Base-by-base conservation (phyloP, 2,888 invertebrate species). In the Periphyllus acericola region DNA sequence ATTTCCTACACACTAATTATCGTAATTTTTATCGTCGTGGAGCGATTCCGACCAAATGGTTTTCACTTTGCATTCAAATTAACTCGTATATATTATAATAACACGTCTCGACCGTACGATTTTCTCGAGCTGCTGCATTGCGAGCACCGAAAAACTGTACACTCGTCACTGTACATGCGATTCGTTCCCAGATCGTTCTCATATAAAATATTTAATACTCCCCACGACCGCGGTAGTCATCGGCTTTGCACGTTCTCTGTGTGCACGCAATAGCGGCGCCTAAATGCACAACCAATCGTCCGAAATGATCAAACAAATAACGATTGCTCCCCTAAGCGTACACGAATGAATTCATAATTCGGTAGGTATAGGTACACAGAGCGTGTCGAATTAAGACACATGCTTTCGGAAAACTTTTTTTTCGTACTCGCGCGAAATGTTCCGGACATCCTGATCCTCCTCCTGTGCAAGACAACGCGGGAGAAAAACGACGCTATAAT, bases 1-100 rank as follows among this genome's bases (percentile, higher is more conserved):
- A 29, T 68, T 46, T 68, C 21, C 40, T 60, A 81, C 81, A 32
- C 68, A 46, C 81, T 81, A 81, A 81, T 81, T 81, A 81, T 46
- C 80, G 80, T 40, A n/a, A 80, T 80, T 66, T 40, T 66, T 46
- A 81, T 46, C 29, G 68, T 32, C 32, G 21, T 25, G 40, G 2
- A 46, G 46, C 40, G n/a, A 46, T 81, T 60, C 46, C n/a, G n/a
- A 46, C 29, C 81, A 29, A 81, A 32, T 32, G 2, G 68, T 81
- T 46, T 14, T 32, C 34, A 36, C 14, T 81, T 81, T 81, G 81
- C 60, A 46, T 46, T 68, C 40, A 81, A 68, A 81, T 36, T 29
- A 29, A 40, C 46, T n/a, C 46, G 46, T 46, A 46, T 36, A 36
- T 14, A 1, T 3, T 1, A 74, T 80, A 40, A 66, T 55, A 34